Conservation (phyloP, 2,113 vertebrate genomes). For the Lathamus discolor region DNA sequence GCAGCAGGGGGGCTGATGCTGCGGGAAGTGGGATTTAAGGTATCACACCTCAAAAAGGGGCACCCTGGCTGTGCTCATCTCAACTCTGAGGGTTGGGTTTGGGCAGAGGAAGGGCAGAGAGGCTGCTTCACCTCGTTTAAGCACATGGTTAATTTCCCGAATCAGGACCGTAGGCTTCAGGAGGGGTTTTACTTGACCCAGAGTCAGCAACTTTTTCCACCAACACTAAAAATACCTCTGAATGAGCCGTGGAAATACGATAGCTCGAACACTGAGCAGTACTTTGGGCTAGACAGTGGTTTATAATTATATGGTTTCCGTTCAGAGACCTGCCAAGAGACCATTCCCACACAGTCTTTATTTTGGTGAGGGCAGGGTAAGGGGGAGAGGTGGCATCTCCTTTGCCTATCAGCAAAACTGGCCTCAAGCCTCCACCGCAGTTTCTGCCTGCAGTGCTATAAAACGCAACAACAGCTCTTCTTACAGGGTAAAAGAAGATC, state of each 20-base stretch:
- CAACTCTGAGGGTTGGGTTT: not conserved
- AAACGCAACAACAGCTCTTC: not conserved
- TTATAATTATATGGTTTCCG: not conserved
- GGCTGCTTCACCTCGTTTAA: not conserved
- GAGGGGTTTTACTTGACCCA: not conserved
- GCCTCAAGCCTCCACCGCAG: not conserved
- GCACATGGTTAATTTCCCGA: not conserved
- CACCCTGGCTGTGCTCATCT: not conserved
- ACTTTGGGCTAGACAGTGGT: conserved; percentile 41
- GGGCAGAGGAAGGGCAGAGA: not conserved
- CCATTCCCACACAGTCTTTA: not conserved
- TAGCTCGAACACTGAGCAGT: not conserved
- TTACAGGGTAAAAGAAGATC: not conserved
- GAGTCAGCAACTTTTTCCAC: conserved; percentile 38
- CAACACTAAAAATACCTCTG: conserved; percentile 39
- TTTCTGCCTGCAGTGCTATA: not conserved
- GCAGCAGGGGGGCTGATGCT: not conserved
- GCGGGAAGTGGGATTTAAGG: not conserved
- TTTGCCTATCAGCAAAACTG: not conserved
- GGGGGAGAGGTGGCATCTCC: not conserved
- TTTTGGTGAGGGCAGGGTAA: not conserved
- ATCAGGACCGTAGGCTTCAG: not conserved
- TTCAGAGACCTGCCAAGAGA: not conserved
- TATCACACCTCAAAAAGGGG: not conserved
- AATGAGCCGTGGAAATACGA: not conserved